phyloP scores from a whole-genome alignment of 1,140 invertebrate species.

The Harlomillsia oculata region DNA sequence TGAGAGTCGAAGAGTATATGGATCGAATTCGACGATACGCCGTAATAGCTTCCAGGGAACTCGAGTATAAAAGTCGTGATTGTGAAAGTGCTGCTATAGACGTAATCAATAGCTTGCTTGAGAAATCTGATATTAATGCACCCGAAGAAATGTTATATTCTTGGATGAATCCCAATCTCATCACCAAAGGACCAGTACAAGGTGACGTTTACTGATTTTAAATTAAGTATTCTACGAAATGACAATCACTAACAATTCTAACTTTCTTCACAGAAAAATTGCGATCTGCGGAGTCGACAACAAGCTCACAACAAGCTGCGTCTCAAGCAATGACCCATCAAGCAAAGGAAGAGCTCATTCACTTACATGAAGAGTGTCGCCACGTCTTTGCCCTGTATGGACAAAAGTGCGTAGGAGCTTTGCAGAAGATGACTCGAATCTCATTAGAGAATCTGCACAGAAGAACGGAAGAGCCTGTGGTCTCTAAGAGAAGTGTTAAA shows the following conservation, averaged over 20 bases:
- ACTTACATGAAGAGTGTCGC: slow-evolving; percentile 59
- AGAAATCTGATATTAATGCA: slow-evolving; percentile 46
- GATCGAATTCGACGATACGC: slow-evolving; percentile 50
- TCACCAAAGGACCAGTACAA: neutral
- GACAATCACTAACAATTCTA: too few species aligned
- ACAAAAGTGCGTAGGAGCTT: slow-evolving; percentile 54
- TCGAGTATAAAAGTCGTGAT: slow-evolving; percentile 50
- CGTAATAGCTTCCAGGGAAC: slow-evolving; percentile 38
- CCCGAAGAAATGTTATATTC: slow-evolving; percentile 50
- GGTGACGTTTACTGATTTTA: neutral
- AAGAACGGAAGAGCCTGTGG: slow-evolving; percentile 41
- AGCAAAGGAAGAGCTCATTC: too few species aligned
- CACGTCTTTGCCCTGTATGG: slow-evolving; percentile 61
- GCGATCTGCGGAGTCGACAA: too few species aligned
- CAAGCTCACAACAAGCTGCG: too few species aligned
- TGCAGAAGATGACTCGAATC: slow-evolving; percentile 56
- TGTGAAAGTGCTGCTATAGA: slow-evolving; percentile 55
- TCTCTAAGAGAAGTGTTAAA: slow-evolving; percentile 24
- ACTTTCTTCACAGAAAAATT: too few species aligned
- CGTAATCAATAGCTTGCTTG: slow-evolving; percentile 60
- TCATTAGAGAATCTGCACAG: slow-evolving; percentile 57
- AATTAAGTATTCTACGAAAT: too few species aligned
- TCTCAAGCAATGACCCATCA: too few species aligned
- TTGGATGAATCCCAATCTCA: slow-evolving; percentile 50
- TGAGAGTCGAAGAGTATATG: slow-evolving; percentile 55